Base-by-base conservation (phyloP, 2,888 invertebrate genomes). In the Polietes domitor region DNA sequence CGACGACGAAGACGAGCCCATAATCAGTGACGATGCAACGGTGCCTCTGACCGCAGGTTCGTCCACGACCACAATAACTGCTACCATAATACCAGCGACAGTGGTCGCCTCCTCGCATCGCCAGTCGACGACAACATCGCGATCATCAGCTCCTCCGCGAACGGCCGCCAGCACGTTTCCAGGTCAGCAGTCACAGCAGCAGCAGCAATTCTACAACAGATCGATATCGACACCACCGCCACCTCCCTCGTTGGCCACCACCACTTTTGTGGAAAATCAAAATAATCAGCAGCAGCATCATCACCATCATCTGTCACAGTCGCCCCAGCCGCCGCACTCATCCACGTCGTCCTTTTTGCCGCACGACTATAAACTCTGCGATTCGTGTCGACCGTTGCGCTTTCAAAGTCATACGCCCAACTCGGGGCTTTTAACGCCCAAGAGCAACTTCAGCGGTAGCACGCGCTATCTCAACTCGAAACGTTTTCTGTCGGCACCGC, bases 301-400 rank as follows among this genome's bases (percentile, higher is more conserved):
- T n/a, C n/a, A n/a, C n/a, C 79, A 79, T 12, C 77, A 79, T 19
- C 75, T 53, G 1, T 24, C 41, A 53, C 19, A 47, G 78, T 83
- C 19, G 76, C 41, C 74, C 4, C 77, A 82, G 24, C 75, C 55
- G 3, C 47, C 43, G 47, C 55, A 47, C 47, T 72, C 15, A 37
- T 65, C 82, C 12, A 68, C 71, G 43, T 72, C 81, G 73, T 77
- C 85, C 12, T 87, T 86, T 87, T 85, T 88, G 68, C 87, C 89
- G 41, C 89, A 90, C 81, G 91, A 92, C 82, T 90, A 90, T 86
- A 91, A 89, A 86, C 89, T 88, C 72, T 92, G 91, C 82, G 92
- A 92, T 87, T 91, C 91, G 86, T 91, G 91, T 88, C 91, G 92
- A 5, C 91, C 91, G 68, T 63, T 89, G 79, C 89, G 91, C 82